Evolutionary conservation across 1,140 invertebrate species (phyloP).

Genomic region (Ericerus pela): DNA sequence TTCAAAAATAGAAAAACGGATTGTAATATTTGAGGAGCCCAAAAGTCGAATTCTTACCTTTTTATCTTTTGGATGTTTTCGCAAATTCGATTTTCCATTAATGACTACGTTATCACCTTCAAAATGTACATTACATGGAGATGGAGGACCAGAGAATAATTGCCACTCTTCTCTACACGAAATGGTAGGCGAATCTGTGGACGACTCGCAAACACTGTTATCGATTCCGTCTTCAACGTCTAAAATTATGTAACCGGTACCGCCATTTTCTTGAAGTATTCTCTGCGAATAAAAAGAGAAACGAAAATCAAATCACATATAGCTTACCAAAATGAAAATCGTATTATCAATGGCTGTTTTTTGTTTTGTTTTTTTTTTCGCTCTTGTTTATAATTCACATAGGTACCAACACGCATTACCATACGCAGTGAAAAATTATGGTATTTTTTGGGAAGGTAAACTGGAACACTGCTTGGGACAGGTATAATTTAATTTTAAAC

Average conservation of each 20-base stretch:
- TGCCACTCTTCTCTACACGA: constrained; percentile 36
- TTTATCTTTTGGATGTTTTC: constrained; percentile 43
- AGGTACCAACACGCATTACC: too few species aligned
- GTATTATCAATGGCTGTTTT: too few species aligned
- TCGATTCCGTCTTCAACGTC: constrained; percentile 26
- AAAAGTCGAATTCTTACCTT: constrained; percentile 35
- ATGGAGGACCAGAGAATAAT: constrained; percentile 24
- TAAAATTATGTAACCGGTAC: neutral
- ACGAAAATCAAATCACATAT: too few species aligned
- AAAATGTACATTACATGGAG: constrained; percentile 66
- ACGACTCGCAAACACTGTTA: constrained; percentile 39
- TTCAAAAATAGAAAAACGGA: too few species aligned
- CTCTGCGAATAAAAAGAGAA: constrained; percentile 1
- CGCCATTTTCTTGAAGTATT: constrained; percentile 4
- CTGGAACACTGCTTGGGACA: too few species aligned
- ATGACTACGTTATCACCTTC: constrained; percentile 77
- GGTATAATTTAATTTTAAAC: too few species aligned
- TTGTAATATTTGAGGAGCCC: too few species aligned
- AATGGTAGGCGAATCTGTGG: constrained; percentile 45
- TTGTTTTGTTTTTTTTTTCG: too few species aligned
- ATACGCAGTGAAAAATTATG: too few species aligned
- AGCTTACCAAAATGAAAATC: too few species aligned
- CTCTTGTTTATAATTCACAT: too few species aligned
- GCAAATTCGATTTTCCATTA: constrained; percentile 64
- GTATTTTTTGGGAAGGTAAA: too few species aligned